Percentiles rank a stretch among this genome's conserved stretches.
phyloP scores from a whole-genome alignment of 2,797 vertebrate species.

The Acipenser oxyrinchus region DNA sequence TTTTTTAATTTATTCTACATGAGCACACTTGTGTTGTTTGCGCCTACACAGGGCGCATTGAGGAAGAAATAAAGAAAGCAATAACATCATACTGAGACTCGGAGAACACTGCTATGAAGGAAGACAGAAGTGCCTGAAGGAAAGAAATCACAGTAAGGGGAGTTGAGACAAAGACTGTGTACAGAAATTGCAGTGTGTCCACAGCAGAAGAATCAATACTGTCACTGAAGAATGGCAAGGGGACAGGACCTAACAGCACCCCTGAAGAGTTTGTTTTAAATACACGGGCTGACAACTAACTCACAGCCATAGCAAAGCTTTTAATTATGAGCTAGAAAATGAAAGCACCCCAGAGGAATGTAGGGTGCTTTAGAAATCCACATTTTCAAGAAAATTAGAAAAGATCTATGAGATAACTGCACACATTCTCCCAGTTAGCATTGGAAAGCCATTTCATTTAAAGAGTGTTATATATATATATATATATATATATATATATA shows the following conservation, averaged over 20 bases:
- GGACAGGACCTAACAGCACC: conserved; percentile 25
- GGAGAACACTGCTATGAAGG: conserved; percentile 12
- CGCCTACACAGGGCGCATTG: conserved; percentile 13
- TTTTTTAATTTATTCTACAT: not conserved
- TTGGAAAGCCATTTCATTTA: too few species aligned
- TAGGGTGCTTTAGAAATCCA: too few species aligned
- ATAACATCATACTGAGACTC: conserved; percentile 16
- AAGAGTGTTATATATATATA: too few species aligned
- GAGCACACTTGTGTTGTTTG: conserved; percentile 12
- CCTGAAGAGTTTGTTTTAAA: conserved; percentile 9
- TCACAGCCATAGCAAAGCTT: conserved; percentile 21
- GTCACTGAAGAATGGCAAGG: conserved; percentile 31
- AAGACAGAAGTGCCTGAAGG: conserved; percentile 17
- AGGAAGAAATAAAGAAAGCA: conserved; percentile 13
- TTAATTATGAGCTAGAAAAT: conserved; percentile 22
- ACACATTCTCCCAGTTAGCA: too few species aligned
- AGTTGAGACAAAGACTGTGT: conserved; percentile 16
- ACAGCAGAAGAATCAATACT: conserved; percentile 31
- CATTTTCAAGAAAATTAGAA: too few species aligned
- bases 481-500: too few species aligned
- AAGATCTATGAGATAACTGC: too few species aligned
- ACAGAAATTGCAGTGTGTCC: conserved; percentile 23
- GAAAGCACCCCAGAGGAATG: conserved; percentile 16
- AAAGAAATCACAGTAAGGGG: conserved; percentile 18
- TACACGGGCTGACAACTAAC: conserved; percentile 20